A percentile compares a stretch with the other conserved stretches of the same genome.
Evolutionary conservation across 37 sponge, comb jelly and placozoan species (phyloP).

Genomic region (Halisarca cf. caerulea): DNA sequence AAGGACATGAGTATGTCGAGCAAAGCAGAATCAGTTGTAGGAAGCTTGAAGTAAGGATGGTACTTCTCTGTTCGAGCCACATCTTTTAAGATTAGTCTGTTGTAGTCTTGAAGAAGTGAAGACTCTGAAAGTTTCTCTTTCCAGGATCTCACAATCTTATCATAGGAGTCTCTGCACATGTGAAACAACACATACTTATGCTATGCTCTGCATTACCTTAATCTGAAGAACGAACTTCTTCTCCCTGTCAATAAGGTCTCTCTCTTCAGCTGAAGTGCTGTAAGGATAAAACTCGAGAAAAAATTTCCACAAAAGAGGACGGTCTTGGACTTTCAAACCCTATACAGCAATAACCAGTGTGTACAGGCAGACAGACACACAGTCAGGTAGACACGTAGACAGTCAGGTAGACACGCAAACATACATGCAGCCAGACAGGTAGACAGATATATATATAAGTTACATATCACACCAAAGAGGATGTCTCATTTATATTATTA

Average conservation of each 20-base stretch:
- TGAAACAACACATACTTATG: background rate
- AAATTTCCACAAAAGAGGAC: conserved; percentile 46
- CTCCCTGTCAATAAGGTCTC: background rate
- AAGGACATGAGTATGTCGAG: conserved; percentile 1
- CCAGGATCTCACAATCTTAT: conserved; percentile 1
- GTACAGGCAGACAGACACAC: too few species aligned
- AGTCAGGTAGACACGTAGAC: too few species aligned
- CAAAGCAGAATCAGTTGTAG: background rate
- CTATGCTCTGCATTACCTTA: too few species aligned
- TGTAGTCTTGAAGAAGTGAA: background rate
- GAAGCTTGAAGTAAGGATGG: conserved; percentile 4
- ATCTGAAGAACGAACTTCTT: background rate
- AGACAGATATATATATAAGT: too few species aligned
- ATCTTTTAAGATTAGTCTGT: conserved; percentile 14
- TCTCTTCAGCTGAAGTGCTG: conserved; percentile 39
- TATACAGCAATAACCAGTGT: too few species aligned
- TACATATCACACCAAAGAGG: too few species aligned
- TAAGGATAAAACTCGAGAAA: conserved; percentile 44
- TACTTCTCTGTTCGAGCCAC: conserved; percentile 10
- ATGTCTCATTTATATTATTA: too few species aligned
- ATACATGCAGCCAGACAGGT: too few species aligned
- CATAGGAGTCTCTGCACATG: conserved; percentile 17
- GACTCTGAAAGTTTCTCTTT: background rate
- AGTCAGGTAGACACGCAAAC: too few species aligned
- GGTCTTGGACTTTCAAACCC: conserved; percentile 11